These are phyloP conservation scores for Mastigias papua DNA, from an alignment of 30 jellyfish, hydroid and myxozoan genomes.

Conservation along the genomic window DNA sequence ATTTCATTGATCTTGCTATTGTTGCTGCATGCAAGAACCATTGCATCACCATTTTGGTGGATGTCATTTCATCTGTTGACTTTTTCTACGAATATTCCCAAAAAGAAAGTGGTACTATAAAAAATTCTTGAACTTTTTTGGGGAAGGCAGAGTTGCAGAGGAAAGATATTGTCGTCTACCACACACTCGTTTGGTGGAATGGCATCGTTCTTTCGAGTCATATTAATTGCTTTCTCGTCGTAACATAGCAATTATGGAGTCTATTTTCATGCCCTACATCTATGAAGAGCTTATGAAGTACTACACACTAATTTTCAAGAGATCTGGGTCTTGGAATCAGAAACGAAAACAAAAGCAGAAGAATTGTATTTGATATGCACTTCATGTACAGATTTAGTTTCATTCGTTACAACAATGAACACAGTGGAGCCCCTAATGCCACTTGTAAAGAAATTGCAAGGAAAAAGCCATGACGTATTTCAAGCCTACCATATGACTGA, in stretches of 20 bases:
- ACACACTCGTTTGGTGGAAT: constrained; percentile 56
- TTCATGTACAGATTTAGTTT: constrained; percentile 44
- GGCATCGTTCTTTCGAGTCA: constrained; percentile 55
- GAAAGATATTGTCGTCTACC: constrained; percentile 23
- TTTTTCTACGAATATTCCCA: constrained; percentile 45
- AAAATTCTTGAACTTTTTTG: constrained; percentile 13
- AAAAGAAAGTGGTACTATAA: constrained; percentile 52
- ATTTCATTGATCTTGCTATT: constrained; percentile 44
- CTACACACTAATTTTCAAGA: constrained; percentile 34
- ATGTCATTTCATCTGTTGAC: constrained; percentile 46
- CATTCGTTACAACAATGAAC: constrained; percentile 46
- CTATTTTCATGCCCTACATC: constrained; percentile 46
- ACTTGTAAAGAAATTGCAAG: constrained; percentile 52
- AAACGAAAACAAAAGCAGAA: constrained; percentile 43
- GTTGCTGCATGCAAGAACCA: constrained; percentile 56
- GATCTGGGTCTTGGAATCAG: constrained; percentile 55
- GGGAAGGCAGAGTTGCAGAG: constrained; percentile 30
- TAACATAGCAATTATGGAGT: constrained; percentile 35
- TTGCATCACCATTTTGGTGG: constrained; percentile 14
- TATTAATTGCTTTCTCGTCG: constrained; percentile 15
- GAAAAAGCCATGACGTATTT: constrained; percentile 60
- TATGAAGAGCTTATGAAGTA: constrained; percentile 42
- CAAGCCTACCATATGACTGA: constrained; percentile 62
- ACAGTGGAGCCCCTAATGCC: constrained; percentile 58
- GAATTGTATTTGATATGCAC: constrained; percentile 43